phyloP scores from a whole-genome alignment of 2,888 invertebrate species.

The Drosophila setosimentum region DNA sequence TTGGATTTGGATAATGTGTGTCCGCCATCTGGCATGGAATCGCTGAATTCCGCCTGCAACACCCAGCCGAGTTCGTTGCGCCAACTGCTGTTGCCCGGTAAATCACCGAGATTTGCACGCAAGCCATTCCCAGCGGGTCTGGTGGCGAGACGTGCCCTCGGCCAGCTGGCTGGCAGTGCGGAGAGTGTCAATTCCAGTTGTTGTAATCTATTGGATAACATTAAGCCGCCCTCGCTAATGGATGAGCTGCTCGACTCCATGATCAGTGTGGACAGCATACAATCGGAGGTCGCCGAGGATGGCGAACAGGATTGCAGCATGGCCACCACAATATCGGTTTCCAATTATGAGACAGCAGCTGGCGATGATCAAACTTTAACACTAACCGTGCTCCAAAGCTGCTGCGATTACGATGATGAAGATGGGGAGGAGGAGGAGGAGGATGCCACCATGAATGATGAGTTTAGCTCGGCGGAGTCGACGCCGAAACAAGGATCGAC shows the following conservation, averaged over 20 bases:
- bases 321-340: constrained; percentile 81
- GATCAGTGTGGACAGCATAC: constrained; percentile 93
- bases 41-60: constrained; percentile 85
- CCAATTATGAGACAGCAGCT: constrained; percentile 86
- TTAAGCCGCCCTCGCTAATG: constrained; percentile 94
- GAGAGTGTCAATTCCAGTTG: constrained; percentile 88
- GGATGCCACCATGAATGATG: constrained; percentile 86
- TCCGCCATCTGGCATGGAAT: constrained; percentile 92
- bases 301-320: constrained; percentile 86
- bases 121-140: constrained; percentile 89
- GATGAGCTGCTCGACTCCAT: constrained; percentile 92
- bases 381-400: constrained; percentile 85
- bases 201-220: constrained; percentile 91
- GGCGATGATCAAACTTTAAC: constrained; percentile 87
- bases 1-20: constrained; percentile 91
- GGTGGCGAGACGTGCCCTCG: constrained; percentile 91
- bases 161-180: constrained; percentile 87
- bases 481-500: constrained; percentile 88
- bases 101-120: constrained; percentile 86
- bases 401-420: constrained; percentile 86
- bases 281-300: constrained; percentile 92
- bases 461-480: constrained; percentile 91
- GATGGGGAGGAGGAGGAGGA: constrained; percentile 77
- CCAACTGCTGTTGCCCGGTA: constrained; percentile 74
- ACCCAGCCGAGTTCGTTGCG: constrained; percentile 78